Base-by-base conservation (phyloP, 2,888 invertebrate species). In the Thyatira batis region DNA sequence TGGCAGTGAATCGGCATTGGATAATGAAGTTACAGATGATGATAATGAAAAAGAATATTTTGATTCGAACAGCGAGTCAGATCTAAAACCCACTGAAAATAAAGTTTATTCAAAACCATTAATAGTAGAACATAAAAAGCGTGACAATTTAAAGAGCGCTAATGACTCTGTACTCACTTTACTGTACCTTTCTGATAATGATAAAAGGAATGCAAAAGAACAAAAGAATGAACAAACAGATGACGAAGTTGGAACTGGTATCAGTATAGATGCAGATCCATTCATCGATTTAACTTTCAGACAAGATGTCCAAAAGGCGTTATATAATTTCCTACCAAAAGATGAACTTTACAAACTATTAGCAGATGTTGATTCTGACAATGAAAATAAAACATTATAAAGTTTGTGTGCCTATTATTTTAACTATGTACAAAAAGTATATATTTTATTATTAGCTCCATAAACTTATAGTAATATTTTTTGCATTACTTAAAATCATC, bases 121-220 rank as follows among this genome's bases (percentile, higher is more conserved):
- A 48, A 10, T 27, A 3, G 0, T 48, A 27, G 17, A 39, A 13
- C 6, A 39, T 39, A 17, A 13, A 8, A 49, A 33, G 45, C 13
- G n/a, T 9, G 25, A 49, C 13, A 43, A 43, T 45, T 27, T 20
- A 3, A 59, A 55, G n/a, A 49, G 45, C 5, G 20, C 49, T 0
- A 61, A 75, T 25, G 66, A 74, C 45, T 63, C 64, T 10, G 54
- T 76, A 25, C 43, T 80, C 23, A 77, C 73, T 17, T 52, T 77
- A 13, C 57, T 80, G 1, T 80, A 80, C 56, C 50, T 78, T 11
- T 73, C 78, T n/a, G 78, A 78, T 45, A 61, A 53, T 50, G 75
- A 81, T 50, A 77, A 62, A 49, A 59, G 53, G 49, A 51, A 20
- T 43, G 33, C 13, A 58, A 20, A 45, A 20, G 3, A 2, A 9